Conservation (phyloP, 2,113 vertebrate genomes). For the Thamnaconus septentrionalis region DNA sequence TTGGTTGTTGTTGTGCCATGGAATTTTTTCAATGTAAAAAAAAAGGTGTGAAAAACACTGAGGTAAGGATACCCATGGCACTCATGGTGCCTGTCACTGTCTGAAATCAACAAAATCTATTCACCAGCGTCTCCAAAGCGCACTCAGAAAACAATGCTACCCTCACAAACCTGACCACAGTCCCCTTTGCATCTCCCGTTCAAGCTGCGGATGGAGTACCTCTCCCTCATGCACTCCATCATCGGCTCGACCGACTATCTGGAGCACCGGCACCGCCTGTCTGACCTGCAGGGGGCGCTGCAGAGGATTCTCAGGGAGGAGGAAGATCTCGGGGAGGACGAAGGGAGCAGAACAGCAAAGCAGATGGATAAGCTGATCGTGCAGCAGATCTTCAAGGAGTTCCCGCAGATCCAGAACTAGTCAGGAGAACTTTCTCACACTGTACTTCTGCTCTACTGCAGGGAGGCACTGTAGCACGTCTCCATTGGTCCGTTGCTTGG, state of each 20-base stretch:
- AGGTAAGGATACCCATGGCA: no score
- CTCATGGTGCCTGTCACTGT: no score
- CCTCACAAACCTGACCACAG: neutral
- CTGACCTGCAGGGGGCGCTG: conserved; percentile 86
- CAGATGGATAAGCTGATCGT: conserved; percentile 98
- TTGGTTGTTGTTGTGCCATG: no score
- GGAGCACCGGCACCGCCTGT: conserved; percentile 89
- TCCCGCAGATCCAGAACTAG: conserved; percentile 80
- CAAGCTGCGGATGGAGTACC: conserved; percentile 95
- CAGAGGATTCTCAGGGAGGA: conserved; percentile 91
- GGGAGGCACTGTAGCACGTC: conserved; percentile 23
- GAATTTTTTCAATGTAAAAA: no score
- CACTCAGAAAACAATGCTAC: no score
- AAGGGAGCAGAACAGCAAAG: conserved; percentile 81
- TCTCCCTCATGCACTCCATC: conserved; percentile 95
- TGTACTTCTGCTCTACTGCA: conserved; percentile 42
- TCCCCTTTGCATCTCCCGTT: neutral
- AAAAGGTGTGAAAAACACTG: no score
- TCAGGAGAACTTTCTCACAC: conserved; percentile 26
- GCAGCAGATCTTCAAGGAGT: conserved; percentile 91
- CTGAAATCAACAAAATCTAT: no score
- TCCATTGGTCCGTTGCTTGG: conserved; percentile 3
- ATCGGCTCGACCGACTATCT: conserved; percentile 91
- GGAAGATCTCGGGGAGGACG: conserved; percentile 72
- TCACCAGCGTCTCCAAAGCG: no score